Base-by-base conservation (phyloP, 2,797 vertebrate genomes). In the Peromyscus attwateri region DNA sequence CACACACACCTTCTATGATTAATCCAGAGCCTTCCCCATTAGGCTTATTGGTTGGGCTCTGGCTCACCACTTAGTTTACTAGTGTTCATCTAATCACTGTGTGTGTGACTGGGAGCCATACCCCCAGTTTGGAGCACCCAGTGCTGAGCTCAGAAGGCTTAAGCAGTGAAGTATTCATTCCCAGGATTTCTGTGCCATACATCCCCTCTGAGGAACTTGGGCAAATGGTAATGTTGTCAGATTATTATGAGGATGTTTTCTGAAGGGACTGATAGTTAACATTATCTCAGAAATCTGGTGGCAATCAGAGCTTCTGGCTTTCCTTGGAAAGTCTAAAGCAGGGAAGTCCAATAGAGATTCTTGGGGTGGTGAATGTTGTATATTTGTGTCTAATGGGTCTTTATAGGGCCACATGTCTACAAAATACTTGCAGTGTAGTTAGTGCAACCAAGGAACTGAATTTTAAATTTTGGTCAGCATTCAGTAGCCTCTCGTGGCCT, bases 201-300 rank as follows among this genome's bases (percentile, higher is more conserved):
- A 60, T n/a, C 19, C 46, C 79, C 40, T 25, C 27, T 66, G 70
- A 34, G 64, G 40, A 93, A 87, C 75, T 12, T 90, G 84, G 70
- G 40, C 8, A 95, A 80, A 57, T 92, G 80, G 25, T n/a, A 66
- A 31, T 68, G 46, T 64, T 91, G 55, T 70, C 81, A 55, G 40
- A 27, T 70, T 87, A 92, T 87, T 71, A 75, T 93, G 68, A 90
- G 19, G 60, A 12, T 77, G 46, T 68, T 93, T 95, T 96, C 57
- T 68, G 46, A 91, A 46, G 43, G 14, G 10, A 66, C 34, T 79
- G 68, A 19, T 81, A 79, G 34, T 66, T 81, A 70, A 34, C 60
- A 25, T 62, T 25, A 21, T 68, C 46, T 62, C n/a, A 93, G n/a
- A 40, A 66, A 1, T 91, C 25, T 60, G 70, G 80, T 94, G 55